Evolutionary conservation across 2,113 vertebrate species (phyloP).

Genomic region (Vulpes ferrilata): DNA sequence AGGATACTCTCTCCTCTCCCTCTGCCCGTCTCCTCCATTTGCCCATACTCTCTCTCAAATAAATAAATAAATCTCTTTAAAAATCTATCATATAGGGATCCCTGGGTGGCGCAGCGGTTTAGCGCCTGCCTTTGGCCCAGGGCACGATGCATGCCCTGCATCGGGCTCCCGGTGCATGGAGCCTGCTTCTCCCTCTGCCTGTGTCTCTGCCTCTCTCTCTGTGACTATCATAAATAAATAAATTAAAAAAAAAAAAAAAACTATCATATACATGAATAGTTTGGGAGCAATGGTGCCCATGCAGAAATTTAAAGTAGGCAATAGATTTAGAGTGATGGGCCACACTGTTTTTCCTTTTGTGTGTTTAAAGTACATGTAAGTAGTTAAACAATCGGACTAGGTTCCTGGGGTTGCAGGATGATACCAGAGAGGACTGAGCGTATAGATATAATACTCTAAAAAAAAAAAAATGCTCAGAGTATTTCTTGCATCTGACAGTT

Average conservation of each 20-base stretch:
- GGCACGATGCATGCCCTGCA: no score
- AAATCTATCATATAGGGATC: neutral
- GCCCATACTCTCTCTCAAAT: neutral
- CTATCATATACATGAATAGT: neutral
- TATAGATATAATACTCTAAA: neutral
- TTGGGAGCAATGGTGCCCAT: neutral
- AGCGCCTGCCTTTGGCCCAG: no score
- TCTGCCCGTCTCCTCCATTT: neutral
- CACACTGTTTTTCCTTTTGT: neutral
- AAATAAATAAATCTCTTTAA: neutral
- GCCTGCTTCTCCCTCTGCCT: no score
- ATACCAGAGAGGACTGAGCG: neutral
- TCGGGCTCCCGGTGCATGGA: no score
- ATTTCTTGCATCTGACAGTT: neutral
- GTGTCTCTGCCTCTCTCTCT: no score
- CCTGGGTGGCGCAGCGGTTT: no score
- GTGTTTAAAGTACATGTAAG: neutral
- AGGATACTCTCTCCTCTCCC: neutral
- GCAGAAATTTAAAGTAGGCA: neutral
- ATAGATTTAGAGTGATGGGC: neutral
- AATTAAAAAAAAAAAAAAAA: neutral
- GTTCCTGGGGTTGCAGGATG: neutral
- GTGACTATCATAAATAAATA: neutral
- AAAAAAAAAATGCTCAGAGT: neutral
- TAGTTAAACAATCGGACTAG: neutral